Conservation (phyloP, 2,797 vertebrate genomes). For the Brotula barbata region DNA sequence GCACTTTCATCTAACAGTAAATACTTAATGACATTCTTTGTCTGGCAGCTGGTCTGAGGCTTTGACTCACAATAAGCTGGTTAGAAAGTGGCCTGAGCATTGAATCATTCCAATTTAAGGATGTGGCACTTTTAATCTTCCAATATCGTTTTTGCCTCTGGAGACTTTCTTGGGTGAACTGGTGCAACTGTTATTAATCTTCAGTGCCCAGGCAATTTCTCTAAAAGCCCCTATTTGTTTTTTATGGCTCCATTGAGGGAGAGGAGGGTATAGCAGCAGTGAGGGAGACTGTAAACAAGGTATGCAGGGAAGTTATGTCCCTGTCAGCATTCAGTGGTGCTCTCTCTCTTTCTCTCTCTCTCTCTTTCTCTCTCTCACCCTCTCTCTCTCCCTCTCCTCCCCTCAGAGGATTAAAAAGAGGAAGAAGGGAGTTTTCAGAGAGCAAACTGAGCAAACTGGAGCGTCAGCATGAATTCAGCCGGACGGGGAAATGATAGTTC, state of each 20-base stretch:
- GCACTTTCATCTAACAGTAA: conserved; percentile 58
- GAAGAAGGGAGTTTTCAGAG: conserved; percentile 69
- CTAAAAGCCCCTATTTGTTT: conserved; percentile 84
- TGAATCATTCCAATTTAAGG: conserved; percentile 80
- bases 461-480: conserved; percentile 73
- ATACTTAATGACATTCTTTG: conserved; percentile 67
- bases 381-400: conserved; percentile 30
- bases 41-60: conserved; percentile 61
- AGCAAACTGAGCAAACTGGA: conserved; percentile 71
- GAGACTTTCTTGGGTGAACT: conserved; percentile 71
- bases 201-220: conserved; percentile 81
- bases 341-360: conserved; percentile 50
- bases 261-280: conserved; percentile 62
- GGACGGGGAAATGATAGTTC: conserved; percentile 72
- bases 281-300: conserved; percentile 77
- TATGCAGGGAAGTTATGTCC: conserved; percentile 76
- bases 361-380: conserved; percentile 33
- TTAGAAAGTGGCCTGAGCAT: conserved; percentile 61
- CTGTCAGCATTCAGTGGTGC: conserved; percentile 72
- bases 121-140: conserved; percentile 80
- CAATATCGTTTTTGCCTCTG: conserved; percentile 73
- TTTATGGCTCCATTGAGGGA: conserved; percentile 81
- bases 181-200: conserved; percentile 83
- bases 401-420: conserved; percentile 72
- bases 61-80: conserved; percentile 66